Conservation (phyloP, 2,113 vertebrate genomes). For the Thinocorus orbignyianus region DNA sequence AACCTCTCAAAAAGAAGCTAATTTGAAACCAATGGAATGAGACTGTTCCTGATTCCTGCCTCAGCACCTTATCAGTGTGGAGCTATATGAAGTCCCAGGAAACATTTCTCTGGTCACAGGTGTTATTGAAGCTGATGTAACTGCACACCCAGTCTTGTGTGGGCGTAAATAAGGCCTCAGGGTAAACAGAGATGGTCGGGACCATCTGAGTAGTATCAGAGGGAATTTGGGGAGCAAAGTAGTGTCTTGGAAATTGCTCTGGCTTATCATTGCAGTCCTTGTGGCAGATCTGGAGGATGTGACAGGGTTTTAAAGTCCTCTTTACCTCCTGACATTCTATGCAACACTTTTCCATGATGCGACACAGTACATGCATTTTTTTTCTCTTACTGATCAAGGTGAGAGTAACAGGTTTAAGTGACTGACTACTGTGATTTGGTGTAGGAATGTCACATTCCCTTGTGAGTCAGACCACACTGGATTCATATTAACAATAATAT, state of each 20-base stretch:
- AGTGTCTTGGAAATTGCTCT: background rate
- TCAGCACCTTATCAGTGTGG: background rate
- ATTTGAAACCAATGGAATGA: background rate
- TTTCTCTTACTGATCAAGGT: background rate
- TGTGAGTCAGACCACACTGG: background rate
- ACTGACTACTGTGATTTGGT: background rate
- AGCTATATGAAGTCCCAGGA: background rate
- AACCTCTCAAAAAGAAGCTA: background rate
- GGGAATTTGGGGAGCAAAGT: background rate
- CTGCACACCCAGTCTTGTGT: background rate
- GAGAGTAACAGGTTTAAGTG: background rate
- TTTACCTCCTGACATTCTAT: background rate
- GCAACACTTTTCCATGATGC: background rate
- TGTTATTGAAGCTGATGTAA: background rate
- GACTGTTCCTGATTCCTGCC: background rate
- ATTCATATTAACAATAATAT: background rate
- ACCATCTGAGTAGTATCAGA: too few species aligned
- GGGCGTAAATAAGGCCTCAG: background rate
- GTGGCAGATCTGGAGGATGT: background rate
- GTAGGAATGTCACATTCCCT: background rate
- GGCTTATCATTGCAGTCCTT: background rate
- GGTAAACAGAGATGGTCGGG: background rate
- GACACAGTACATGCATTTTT: background rate
- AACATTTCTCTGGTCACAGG: background rate
- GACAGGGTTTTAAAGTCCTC: background rate